Conservation (phyloP, 2,888 invertebrate genomes). For the Plagiodera versicolora region DNA sequence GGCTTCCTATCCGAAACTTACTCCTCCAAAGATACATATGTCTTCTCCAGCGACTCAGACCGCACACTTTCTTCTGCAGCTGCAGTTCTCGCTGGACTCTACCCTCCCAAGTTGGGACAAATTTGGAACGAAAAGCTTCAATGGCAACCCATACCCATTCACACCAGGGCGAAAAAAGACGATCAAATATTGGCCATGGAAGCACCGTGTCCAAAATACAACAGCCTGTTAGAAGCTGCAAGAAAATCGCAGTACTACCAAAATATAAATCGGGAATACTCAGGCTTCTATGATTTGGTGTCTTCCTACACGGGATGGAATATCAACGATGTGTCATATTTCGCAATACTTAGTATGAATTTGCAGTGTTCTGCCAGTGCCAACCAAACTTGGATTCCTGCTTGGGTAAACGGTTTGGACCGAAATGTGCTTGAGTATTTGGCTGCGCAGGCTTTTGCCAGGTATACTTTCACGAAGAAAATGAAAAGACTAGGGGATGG, state of each 20-base stretch:
- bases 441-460: not conserved
- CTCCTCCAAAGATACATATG: constrained; percentile 58
- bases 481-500: constrained; percentile 57
- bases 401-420: constrained; percentile 8
- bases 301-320: constrained; percentile 24
- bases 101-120: constrained; percentile 62
- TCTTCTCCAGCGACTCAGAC: constrained; percentile 80
- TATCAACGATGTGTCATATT: not conserved
- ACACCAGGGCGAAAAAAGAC: constrained; percentile 63
- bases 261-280: constrained; percentile 53
- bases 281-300: constrained; percentile 50
- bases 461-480: not conserved
- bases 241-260: constrained; percentile 26
- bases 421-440: too few species aligned
- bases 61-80: constrained; percentile 86
- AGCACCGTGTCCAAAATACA: constrained; percentile 64
- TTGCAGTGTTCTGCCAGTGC: not conserved
- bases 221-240: constrained; percentile 56
- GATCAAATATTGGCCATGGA: constrained; percentile 51
- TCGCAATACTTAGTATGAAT: not conserved
- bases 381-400: not conserved
- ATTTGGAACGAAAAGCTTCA: constrained; percentile 62
- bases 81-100: constrained; percentile 75
- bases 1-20: constrained; percentile 61
- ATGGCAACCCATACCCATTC: constrained; percentile 80